Percentiles rank a stretch among this genome's conserved stretches.
Evolutionary conservation across 1,140 invertebrate species (phyloP).

Genomic region (Drosophila littoralis): DNA sequence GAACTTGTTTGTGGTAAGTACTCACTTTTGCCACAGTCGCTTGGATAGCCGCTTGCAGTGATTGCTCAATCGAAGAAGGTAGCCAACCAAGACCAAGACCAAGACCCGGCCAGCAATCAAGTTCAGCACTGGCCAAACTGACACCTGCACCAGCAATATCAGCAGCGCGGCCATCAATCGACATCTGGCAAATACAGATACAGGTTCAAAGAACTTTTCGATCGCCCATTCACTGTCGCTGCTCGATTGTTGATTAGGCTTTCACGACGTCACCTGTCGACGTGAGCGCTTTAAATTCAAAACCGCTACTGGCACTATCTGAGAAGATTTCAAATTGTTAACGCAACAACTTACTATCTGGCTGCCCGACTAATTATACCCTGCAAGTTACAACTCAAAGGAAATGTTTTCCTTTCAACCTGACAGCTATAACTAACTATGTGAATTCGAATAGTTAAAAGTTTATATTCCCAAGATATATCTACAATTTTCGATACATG

Average conservation of each 20-base stretch:
- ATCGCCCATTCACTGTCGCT: constrained; percentile 38
- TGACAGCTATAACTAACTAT: too few relatives aligned
- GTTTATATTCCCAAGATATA: too few relatives aligned
- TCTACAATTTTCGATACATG: too few relatives aligned
- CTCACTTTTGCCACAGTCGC: constrained; percentile 63
- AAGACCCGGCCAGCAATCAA: constrained; percentile 11
- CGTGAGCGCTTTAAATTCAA: constrained; percentile 18
- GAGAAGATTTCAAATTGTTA: background rate
- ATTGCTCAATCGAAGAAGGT: constrained; percentile 51
- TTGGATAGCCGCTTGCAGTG: constrained; percentile 30
- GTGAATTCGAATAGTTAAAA: too few relatives aligned
- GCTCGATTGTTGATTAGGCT: constrained; percentile 36
- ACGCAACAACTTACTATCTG: background rate
- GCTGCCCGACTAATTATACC: background rate
- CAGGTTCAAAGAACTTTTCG: constrained; percentile 61
- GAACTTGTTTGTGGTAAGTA: constrained; percentile 53
- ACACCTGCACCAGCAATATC: constrained; percentile 25
- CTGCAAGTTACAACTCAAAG: background rate
- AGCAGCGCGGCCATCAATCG: constrained; percentile 32
- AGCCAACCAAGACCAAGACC: constrained; percentile 13
- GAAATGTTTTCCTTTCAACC: too few relatives aligned
- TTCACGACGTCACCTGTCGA: constrained; percentile 46
- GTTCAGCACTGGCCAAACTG: constrained; percentile 22
- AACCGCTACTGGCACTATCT: background rate
- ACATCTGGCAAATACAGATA: constrained; percentile 19